Conservation (phyloP, 2,888 invertebrate species). For the Chesias legatella region DNA sequence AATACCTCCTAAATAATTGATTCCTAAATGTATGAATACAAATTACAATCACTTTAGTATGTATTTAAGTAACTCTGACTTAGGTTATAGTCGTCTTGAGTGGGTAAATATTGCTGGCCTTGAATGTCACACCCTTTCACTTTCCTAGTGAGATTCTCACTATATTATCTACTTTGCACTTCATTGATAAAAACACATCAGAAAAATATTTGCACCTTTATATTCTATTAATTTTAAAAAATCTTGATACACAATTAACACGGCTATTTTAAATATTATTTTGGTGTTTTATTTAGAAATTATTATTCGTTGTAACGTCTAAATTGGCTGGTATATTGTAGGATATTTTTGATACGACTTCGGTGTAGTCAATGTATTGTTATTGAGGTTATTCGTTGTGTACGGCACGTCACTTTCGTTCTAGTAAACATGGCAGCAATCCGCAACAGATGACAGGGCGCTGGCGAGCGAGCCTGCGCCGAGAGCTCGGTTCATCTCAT, state of each 20-base stretch:
- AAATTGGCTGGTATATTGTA: constrained; percentile 30
- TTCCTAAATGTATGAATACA: constrained; percentile 6
- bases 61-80: constrained; percentile 11
- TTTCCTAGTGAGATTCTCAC: constrained; percentile 9
- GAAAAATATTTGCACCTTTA: constrained; percentile 22
- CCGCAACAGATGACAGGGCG: constrained; percentile 77
- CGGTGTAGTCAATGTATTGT: constrained; percentile 49
- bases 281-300: constrained; percentile 30
- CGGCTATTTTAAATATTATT: constrained; percentile 24
- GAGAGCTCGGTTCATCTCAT: constrained; percentile 65
- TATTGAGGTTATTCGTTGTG: constrained; percentile 77
- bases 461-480: constrained; percentile 74
- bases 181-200: constrained; percentile 23
- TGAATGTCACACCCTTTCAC: constrained; percentile 28
- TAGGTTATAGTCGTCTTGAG: constrained; percentile 19
- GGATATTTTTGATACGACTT: constrained; percentile 40
- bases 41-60: constrained; percentile 18
- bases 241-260: constrained; percentile 27
- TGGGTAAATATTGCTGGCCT: constrained; percentile 26
- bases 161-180: constrained; percentile 16
- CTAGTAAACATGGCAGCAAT: constrained; percentile 77
- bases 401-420: constrained; percentile 70
- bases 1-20: neutral
- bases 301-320: constrained; percentile 62
- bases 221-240: constrained; percentile 23